Evolutionary conservation across 2,113 vertebrate species (phyloP).

Genomic region (Bungarus multicinctus): DNA sequence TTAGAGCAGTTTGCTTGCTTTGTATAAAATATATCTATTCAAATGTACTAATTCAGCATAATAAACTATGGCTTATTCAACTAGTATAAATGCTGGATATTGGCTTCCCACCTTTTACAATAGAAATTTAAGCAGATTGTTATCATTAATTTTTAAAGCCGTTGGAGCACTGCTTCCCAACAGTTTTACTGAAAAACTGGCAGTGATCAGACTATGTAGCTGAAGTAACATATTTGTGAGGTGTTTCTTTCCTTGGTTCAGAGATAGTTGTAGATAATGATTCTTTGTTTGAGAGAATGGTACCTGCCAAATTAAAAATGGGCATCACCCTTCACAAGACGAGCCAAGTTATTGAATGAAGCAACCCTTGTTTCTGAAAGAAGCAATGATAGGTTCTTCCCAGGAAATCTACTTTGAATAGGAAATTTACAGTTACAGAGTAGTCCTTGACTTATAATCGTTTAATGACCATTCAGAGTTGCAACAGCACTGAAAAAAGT

Average conservation of each 20-base stretch:
- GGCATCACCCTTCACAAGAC: not conserved
- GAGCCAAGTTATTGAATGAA: not conserved
- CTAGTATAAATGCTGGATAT: not conserved
- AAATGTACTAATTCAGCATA: not conserved
- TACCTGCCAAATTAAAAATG: not conserved
- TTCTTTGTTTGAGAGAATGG: not conserved
- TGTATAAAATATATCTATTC: not conserved
- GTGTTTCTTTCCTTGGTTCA: not conserved
- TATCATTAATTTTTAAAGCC: not conserved
- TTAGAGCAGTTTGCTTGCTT: not conserved
- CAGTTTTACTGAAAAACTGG: not conserved
- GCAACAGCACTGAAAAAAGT: not conserved
- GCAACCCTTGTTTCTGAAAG: not conserved
- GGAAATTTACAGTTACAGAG: not conserved
- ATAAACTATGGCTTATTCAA: not conserved
- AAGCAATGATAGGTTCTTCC: not conserved
- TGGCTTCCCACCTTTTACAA: not conserved
- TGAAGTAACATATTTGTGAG: not conserved
- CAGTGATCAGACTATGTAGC: not conserved
- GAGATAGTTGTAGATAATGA: not conserved
- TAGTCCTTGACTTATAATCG: not conserved
- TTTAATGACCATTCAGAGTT: not conserved
- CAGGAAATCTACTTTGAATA: not conserved
- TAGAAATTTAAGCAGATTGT: not conserved
- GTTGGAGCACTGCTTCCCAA: not conserved